These are phyloP conservation scores for Tuta absoluta DNA, from an alignment of 2,888 invertebrate species.

Conservation along the genomic window DNA sequence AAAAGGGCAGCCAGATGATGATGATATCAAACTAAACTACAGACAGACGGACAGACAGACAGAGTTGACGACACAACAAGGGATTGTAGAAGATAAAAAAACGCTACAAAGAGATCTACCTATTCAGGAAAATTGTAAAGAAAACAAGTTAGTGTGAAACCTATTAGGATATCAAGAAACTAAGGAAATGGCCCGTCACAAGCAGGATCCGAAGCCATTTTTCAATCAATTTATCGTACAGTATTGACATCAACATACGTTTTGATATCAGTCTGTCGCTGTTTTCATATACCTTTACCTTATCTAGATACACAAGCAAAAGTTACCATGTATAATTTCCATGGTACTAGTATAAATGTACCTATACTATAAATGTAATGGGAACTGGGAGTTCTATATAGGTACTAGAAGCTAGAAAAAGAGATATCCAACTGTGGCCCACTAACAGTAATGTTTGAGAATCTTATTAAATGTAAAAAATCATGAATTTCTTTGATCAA, in stretches of 20 bases:
- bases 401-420: too few relatives aligned
- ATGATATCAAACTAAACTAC: not conserved
- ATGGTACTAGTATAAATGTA: too few relatives aligned
- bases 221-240: conserved; percentile 28
- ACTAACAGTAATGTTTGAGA: too few relatives aligned
- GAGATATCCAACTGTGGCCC: too few relatives aligned
- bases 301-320: not conserved
- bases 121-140: not conserved
- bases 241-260: conserved; percentile 23
- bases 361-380: too few relatives aligned
- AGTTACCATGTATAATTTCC: not conserved
- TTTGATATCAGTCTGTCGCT: conserved; percentile 8
- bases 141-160: conserved; percentile 24
- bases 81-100: not conserved
- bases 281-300: not conserved
- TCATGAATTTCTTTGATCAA: too few relatives aligned
- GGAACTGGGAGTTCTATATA: too few relatives aligned
- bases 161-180: conserved; percentile 46
- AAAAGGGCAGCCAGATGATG: not conserved
- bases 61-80: too few relatives aligned
- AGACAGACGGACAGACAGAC: too few relatives aligned
- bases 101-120: too few relatives aligned
- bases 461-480: too few relatives aligned
- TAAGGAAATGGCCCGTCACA: conserved; percentile 43
- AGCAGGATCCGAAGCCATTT: conserved; percentile 14